Conservation (phyloP, 2,797 vertebrate genomes). For the Varecia variegata region DNA sequence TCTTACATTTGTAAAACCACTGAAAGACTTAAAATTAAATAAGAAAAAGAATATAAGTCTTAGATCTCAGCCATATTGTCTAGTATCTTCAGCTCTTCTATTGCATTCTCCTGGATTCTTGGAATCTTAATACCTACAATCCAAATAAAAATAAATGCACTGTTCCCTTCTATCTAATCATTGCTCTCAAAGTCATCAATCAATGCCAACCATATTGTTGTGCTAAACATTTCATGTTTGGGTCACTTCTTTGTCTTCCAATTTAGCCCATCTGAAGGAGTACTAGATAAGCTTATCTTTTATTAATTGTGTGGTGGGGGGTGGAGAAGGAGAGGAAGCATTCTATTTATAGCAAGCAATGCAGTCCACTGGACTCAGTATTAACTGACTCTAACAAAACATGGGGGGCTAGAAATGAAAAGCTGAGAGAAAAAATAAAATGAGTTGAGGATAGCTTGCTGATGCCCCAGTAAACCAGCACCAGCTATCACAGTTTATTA, state of each 20-base stretch:
- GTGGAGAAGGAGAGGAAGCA: neutral
- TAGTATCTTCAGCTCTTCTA: neutral
- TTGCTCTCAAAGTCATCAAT: neutral
- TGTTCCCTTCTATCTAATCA: neutral
- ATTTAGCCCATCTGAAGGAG: neutral
- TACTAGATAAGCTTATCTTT: neutral
- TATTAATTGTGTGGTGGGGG: neutral
- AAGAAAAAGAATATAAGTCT: neutral
- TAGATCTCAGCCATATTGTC: neutral
- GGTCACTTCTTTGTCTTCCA: neutral
- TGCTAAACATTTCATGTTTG: neutral
- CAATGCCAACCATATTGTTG: neutral
- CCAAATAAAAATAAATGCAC: neutral
- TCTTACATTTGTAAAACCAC: neutral
- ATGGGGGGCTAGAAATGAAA: neutral
- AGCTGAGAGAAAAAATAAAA: neutral
- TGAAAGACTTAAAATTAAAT: neutral
- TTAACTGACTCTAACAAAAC: neutral
- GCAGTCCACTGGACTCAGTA: neutral
- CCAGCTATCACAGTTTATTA: neutral
- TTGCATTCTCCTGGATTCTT: neutral
- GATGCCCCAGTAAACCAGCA: neutral
- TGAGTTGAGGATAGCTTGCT: neutral
- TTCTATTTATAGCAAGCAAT: neutral
- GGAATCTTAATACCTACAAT: neutral